Evolutionary conservation across 2,113 vertebrate species (phyloP), one percentile per base, ranked within the genome.

Genomic region (Phylloscopus trochiloides): DNA sequence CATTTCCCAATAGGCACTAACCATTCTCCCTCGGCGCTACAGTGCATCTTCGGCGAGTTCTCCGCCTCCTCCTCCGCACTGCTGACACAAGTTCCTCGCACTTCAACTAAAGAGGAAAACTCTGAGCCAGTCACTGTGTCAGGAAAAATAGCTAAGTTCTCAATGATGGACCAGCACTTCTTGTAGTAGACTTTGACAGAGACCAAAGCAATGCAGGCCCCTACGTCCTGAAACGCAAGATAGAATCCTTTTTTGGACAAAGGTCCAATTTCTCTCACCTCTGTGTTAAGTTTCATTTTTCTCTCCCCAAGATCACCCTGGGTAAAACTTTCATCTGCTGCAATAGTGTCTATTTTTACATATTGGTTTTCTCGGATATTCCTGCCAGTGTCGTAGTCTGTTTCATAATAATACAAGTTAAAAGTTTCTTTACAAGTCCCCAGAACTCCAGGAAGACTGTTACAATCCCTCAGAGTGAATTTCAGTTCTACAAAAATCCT

Each of bases 401-500:
- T 99, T 97, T 99, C 99, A 98, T 99, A 99, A 98, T 99, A 99
- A 97, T 99, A 99, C 97, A 99, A 97, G 98, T 99, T 99, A 99
- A 99, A 99, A 42, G 99, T 99, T 98, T 99, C 99, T 98, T 99
- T 99, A 98, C 99, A 99, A 78, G 99, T 99, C 95, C 99, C 99
- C 97, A 99, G 98, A 97, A 99, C 99, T 81, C 99, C 99, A 78
- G 99, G 99, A 97, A 99, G 98, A 98, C 99, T 99, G 98, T 99
- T 99, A 98, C 99, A 99, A 99, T 99, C 99, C 98, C 99, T 99
- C 98, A 99, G 97, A 95, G 99, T 99, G 98, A 99, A 99, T 98
- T 99, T 99, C 97, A 99, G 98, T 97, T 99, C 99, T 97, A 99
- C 99, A 99, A 99, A 99, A 99, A 99, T 99, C 98, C 99, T 99